Conservation (phyloP, 2,113 vertebrate genomes). For the Odontesthes bonariensis region DNA sequence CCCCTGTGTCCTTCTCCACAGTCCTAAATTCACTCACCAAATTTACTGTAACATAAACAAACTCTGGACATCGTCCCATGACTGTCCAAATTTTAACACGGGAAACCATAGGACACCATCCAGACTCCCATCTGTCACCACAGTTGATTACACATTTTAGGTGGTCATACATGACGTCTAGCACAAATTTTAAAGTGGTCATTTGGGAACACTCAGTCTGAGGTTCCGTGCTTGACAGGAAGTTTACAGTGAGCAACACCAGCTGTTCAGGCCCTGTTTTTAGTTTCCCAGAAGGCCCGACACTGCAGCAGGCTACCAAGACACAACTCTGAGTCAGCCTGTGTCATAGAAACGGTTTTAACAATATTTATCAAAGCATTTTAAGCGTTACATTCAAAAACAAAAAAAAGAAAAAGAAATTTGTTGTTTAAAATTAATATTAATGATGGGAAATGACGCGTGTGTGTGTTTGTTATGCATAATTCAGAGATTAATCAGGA, state of each 20-base stretch:
- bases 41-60: conserved; percentile 48
- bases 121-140: conserved; percentile 54
- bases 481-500: conserved; percentile 6
- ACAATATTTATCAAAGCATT: conserved; percentile 25
- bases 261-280: conserved; percentile 57
- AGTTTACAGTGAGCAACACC: conserved; percentile 69
- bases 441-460: conserved; percentile 27
- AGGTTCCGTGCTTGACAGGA: conserved; percentile 52
- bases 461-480: not conserved
- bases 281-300: conserved; percentile 40
- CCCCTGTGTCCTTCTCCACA: conserved; percentile 6
- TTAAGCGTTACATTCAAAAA: conserved; percentile 19
- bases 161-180: conserved; percentile 37
- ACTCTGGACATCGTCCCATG: not conserved
- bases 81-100: conserved; percentile 29
- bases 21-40: conserved; percentile 23
- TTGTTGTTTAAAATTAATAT: conserved; percentile 14
- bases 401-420: conserved; percentile 20
- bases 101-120: conserved; percentile 11
- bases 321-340: conserved; percentile 32
- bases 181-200: conserved; percentile 49
- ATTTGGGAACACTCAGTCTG: conserved; percentile 57
- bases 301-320: conserved; percentile 39
- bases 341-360: conserved; percentile 3
- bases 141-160: conserved; percentile 53